Evolutionary conservation across 2,113 vertebrate species (phyloP).

Genomic region (Gobiocypris rarus): DNA sequence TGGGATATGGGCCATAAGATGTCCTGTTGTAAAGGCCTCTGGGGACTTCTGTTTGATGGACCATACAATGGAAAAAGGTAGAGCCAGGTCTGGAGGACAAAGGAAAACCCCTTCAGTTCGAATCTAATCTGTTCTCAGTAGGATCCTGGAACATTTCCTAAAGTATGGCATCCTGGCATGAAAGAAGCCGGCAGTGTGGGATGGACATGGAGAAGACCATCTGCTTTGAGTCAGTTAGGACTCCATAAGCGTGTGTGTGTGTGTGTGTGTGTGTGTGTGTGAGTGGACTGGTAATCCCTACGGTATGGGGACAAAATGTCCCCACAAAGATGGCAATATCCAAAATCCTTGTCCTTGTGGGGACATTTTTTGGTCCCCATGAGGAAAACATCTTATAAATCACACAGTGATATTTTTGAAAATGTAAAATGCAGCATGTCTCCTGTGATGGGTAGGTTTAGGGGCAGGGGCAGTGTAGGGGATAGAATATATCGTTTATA

Average conservation of each 20-base stretch:
- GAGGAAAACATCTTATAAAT: too few species aligned
- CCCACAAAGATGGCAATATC: too few species aligned
- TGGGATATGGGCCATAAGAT: constrained; percentile 8
- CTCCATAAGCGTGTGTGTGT: neutral
- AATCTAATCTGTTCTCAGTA: neutral
- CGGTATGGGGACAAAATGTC: too few species aligned
- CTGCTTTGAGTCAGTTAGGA: constrained; percentile 12
- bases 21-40: constrained; percentile 14
- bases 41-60: constrained; percentile 12
- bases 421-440: too few species aligned
- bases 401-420: too few species aligned
- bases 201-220: constrained; percentile 19
- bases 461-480: too few species aligned
- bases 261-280: neutral
- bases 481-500: too few species aligned
- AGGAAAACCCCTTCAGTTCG: constrained; percentile 19
- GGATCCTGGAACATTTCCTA: neutral
- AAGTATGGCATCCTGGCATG: neutral
- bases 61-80: neutral
- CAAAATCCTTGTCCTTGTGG: too few species aligned
- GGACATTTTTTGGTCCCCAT: too few species aligned
- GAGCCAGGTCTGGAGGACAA: neutral
- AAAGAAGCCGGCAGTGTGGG: neutral
- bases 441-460: too few species aligned
- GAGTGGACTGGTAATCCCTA: too few species aligned